These are phyloP conservation scores for Eupeodes latifasciatus DNA, from an alignment of 2,888 invertebrate species.

Conservation along the genomic window DNA sequence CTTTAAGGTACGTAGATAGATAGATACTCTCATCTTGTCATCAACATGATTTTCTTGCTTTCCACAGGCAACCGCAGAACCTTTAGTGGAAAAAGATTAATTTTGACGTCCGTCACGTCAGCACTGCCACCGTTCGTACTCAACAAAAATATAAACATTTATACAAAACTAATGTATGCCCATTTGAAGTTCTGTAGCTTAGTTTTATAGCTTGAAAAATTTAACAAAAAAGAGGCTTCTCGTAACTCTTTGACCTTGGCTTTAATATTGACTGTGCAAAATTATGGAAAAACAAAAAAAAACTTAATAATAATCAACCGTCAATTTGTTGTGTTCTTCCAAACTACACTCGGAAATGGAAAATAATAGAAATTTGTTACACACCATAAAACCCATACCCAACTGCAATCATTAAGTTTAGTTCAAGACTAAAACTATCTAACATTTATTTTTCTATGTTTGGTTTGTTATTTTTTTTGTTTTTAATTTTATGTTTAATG, in stretches of 20 bases:
- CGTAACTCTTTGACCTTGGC: constrained; percentile 56
- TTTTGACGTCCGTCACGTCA: neutral
- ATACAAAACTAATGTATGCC: constrained; percentile 49
- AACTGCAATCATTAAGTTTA: constrained; percentile 15
- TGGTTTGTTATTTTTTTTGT: neutral
- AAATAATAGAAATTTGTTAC: constrained; percentile 70
- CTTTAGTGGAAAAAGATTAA: neutral
- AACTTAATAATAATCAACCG: neutral
- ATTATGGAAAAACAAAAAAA: constrained; percentile 37
- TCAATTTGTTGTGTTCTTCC: constrained; percentile 42
- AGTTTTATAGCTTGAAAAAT: neutral
- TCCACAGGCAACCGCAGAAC: constrained; percentile 22
- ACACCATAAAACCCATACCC: constrained; percentile 58
- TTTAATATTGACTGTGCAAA: constrained; percentile 41
- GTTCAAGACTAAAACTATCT: neutral
- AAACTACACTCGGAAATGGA: constrained; percentile 72
- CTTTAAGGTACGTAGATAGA: too few relatives aligned
- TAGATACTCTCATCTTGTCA: constrained; percentile 36
- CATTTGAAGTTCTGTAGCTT: constrained; percentile 26
- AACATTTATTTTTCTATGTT: neutral
- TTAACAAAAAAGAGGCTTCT: neutral
- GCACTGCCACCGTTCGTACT: neutral
- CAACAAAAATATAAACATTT: constrained; percentile 12
- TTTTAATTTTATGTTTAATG: too few relatives aligned
- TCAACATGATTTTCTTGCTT: constrained; percentile 65